These are phyloP conservation scores for Acromyrmex charruanus DNA, from an alignment of 1,140 invertebrate species.

Conservation along the genomic window DNA sequence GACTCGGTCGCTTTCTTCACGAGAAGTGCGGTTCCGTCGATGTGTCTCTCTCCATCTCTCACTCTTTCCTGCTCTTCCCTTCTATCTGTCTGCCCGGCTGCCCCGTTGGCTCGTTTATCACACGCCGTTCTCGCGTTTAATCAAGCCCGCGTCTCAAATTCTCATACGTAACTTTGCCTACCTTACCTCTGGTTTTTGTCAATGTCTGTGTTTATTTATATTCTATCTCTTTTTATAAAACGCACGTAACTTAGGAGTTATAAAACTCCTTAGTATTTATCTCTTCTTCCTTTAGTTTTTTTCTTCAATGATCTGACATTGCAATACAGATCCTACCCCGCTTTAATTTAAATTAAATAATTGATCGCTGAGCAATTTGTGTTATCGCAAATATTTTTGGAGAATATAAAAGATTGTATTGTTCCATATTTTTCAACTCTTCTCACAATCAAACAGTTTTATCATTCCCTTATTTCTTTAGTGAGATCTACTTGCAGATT, in stretches of 20 bases:
- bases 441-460: neutral
- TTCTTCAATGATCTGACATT: neutral
- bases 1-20: conserved; percentile 45
- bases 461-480: neutral
- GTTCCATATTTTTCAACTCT: neutral
- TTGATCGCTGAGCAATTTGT: neutral
- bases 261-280: neutral
- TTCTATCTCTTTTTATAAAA: neutral
- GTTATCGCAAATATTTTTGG: neutral
- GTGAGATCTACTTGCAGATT: neutral
- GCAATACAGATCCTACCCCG: neutral
- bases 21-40: conserved; percentile 48
- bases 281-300: neutral
- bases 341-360: neutral
- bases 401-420: neutral
- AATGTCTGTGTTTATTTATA: conserved; percentile 21
- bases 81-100: conserved; percentile 39
- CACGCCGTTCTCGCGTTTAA: conserved; percentile 54
- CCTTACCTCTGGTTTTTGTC: conserved; percentile 44
- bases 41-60: conserved; percentile 47
- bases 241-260: neutral
- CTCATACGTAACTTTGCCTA: conserved; percentile 50
- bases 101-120: conserved; percentile 58
- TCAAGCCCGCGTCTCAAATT: conserved; percentile 58
- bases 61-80: neutral